A percentile compares a stretch with the other conserved stretches of the same genome.
Evolutionary conservation across 2,113 vertebrate genomes (phyloP).

Genomic region (Otocyon megalotis): DNA sequence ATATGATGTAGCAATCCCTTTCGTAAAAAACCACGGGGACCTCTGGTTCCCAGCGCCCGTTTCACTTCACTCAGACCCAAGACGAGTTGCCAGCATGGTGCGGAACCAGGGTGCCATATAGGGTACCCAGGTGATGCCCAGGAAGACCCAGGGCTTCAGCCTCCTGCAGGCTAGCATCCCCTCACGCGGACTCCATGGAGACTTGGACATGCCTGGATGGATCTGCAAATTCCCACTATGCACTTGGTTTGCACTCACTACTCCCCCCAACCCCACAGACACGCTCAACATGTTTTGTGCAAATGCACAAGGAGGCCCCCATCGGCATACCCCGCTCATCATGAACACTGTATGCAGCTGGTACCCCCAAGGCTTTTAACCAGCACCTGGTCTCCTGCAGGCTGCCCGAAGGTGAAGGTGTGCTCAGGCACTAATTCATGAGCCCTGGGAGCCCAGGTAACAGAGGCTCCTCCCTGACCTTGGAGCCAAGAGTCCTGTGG

Average conservation of each 20-base stretch:
- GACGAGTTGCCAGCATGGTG: rapidly evolving
- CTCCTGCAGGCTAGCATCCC: neutral
- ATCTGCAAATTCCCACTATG: rapidly evolving
- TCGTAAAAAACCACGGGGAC: rapidly evolving
- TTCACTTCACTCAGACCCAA: rapidly evolving
- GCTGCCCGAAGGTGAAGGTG: neutral
- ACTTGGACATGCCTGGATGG: neutral
- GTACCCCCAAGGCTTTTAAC: neutral
- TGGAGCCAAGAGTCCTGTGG: rapidly evolving
- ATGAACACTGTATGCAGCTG: rapidly evolving
- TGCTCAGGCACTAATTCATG: rapidly evolving
- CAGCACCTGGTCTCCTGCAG: rapidly evolving
- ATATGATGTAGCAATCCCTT: neutral
- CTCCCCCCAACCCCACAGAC: neutral
- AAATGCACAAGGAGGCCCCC: neutral
- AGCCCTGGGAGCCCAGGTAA: neutral
- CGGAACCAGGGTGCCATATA: rapidly evolving
- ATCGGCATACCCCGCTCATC: rapidly evolving
- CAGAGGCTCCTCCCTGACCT: rapidly evolving
- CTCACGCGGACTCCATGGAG: neutral
- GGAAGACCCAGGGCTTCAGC: neutral
- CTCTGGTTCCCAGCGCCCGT: rapidly evolving
- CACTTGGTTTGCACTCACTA: rapidly evolving
- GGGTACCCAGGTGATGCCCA: rapidly evolving
- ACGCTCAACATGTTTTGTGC: too few relatives aligned